Evolutionary conservation across 37 sponge, comb jelly and placozoan species (phyloP), one percentile per base, ranked within the genome.

Genomic region (Dysidea cf. avara): DNA sequence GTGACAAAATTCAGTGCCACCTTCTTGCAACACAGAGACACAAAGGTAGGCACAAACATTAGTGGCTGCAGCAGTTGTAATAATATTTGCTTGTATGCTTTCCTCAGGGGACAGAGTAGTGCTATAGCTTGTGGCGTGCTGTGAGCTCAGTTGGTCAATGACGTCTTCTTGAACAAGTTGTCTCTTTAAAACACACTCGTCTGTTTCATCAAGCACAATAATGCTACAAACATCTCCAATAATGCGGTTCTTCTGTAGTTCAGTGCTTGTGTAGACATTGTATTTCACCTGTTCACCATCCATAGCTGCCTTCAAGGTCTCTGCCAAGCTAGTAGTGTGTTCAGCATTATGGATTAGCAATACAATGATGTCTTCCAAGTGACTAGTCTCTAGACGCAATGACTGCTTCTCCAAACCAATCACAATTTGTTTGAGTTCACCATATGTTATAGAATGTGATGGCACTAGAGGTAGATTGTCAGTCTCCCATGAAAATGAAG

Each of bases 281-380:
- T 71, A 71, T 18, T 26, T 30, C 21, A 85, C 25, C 22, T 13
- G 14, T 2, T 13, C 0, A 37, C 74, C 60, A 66, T 85, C 86
- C 37, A 85, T 52, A 6, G 63, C 86, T 6, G 86, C 86, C 53
- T 73, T 85, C 17, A 85, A 20, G 37, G 78, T 78, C 34, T 78
- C 74, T 18, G 57, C 17, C 20, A 85, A 30, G 38, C 21, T 30
- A n/a, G 7, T 34, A 3, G 70, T 35, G 16, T 56, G 46, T 3
- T 85, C 53, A 21, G 61, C 16, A n/a, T 73, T 79, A 43, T 49
- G 68, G 21, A 74, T 73, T 37, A 85, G 72, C 31, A 85, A 13
- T 3, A 58, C 86, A 52, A 85, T 67, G 46, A 50, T 85, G 28
- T 67, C 51, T 53, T 58, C 39, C 0, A 72, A 55, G 7, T 43